Percentiles rank a stretch among this genome's conserved stretches.
Evolutionary conservation across 2,113 vertebrate species (phyloP).

Genomic region (Okapia johnstoni): DNA sequence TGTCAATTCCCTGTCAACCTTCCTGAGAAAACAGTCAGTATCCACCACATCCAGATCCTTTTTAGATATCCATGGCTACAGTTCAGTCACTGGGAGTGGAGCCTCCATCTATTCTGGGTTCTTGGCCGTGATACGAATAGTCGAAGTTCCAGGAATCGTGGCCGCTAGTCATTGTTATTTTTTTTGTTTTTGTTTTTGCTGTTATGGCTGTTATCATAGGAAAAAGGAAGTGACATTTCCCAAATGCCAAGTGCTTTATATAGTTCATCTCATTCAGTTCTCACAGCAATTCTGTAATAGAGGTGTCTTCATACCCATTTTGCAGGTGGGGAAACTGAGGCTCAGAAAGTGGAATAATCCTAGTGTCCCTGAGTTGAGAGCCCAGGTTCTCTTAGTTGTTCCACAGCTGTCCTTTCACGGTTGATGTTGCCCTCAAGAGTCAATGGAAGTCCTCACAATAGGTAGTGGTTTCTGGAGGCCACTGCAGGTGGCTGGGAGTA

Average conservation of each 20-base stretch:
- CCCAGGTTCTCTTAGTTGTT: not conserved
- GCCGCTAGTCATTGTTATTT: constrained; percentile 57
- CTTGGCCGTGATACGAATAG: not conserved
- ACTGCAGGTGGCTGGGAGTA: not conserved
- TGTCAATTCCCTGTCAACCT: not conserved
- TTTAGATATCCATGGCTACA: not conserved
- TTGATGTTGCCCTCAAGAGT: not conserved
- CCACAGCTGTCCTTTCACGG: not conserved
- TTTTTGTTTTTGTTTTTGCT: constrained; percentile 26
- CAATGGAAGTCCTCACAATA: not conserved
- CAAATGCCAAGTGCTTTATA: constrained; percentile 45
- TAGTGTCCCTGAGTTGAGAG: not conserved
- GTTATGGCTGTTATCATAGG: constrained; percentile 52
- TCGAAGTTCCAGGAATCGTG: constrained; percentile 26
- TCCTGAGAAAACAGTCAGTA: not conserved
- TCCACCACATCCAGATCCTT: not conserved
- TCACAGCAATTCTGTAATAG: constrained; percentile 12
- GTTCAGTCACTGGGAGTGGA: not conserved
- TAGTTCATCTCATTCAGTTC: constrained; percentile 40
- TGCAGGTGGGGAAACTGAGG: not conserved
- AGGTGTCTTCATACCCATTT: not conserved
- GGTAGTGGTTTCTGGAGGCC: not conserved
- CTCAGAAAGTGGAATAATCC: not conserved
- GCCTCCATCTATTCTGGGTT: not conserved
- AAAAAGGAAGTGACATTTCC: constrained; percentile 61